Conservation (phyloP, 2,797 vertebrate genomes). For the Anabacerthia variegaticeps region DNA sequence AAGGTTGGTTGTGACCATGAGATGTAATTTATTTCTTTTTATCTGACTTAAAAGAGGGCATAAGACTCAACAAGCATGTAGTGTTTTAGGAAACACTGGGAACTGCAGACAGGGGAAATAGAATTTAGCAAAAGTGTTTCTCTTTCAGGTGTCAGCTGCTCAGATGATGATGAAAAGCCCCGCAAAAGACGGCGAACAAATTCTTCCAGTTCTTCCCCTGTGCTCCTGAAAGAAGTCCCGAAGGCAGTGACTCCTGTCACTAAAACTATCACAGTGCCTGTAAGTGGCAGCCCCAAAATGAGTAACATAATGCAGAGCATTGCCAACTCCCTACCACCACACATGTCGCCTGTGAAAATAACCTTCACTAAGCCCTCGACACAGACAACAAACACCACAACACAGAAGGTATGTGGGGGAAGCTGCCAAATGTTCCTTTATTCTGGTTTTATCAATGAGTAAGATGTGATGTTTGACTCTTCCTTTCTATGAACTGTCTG, state of each 20-base stretch:
- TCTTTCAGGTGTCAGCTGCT: slow-evolving; percentile 92
- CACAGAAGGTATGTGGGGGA: slow-evolving; percentile 89
- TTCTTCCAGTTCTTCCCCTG: slow-evolving; percentile 93
- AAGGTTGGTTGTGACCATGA: not conserved
- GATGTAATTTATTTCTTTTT: not conserved
- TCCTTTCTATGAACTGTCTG: slow-evolving; percentile 31
- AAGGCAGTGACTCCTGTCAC: slow-evolving; percentile 86
- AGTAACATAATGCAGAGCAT: slow-evolving; percentile 99
- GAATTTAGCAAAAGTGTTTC: not conserved
- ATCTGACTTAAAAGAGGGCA: not conserved
- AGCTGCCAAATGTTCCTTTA: slow-evolving; percentile 26
- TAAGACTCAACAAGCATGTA: not conserved
- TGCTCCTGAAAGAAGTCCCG: slow-evolving; percentile 93
- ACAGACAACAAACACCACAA: slow-evolving; percentile 92
- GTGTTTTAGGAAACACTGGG: not conserved
- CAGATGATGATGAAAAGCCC: slow-evolving; percentile 97
- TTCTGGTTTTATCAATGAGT: slow-evolving; percentile 31
- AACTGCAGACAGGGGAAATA: not conserved
- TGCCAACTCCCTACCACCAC: slow-evolving; percentile 95
- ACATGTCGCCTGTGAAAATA: slow-evolving; percentile 99
- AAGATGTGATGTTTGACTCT: slow-evolving; percentile 34
- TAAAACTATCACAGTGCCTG: slow-evolving; percentile 90
- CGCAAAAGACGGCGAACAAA: slow-evolving; percentile 95
- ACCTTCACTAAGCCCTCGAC: slow-evolving; percentile 98
- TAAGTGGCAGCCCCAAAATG: slow-evolving; percentile 96